Evolutionary conservation across 2,888 invertebrate species (phyloP).

Genomic region (Rhingia campestris): DNA sequence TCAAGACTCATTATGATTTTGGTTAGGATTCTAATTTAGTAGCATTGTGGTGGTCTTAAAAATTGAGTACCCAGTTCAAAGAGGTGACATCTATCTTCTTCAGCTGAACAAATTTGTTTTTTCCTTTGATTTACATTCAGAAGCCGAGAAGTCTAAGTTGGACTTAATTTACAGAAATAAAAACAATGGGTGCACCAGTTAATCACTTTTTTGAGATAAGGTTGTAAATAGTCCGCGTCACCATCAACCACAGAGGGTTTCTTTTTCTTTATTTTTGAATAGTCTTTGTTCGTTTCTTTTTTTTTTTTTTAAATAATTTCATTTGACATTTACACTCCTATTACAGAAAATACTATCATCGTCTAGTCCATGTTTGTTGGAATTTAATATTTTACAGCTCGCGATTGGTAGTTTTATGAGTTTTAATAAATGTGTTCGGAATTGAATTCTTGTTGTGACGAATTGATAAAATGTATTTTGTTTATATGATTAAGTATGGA

Average conservation of each 20-base stretch:
- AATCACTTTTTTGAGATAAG: slow-evolving; percentile 33
- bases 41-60: neutral
- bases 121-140: slow-evolving; percentile 5
- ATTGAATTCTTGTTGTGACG: slow-evolving; percentile 59
- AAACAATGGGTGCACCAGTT: slow-evolving; percentile 11
- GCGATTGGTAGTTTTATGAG: slow-evolving; percentile 27
- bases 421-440: slow-evolving; percentile 25
- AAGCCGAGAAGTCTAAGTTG: slow-evolving; percentile 13
- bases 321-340: slow-evolving; percentile 23
- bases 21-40: neutral
- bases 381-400: neutral
- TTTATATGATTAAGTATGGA: neutral
- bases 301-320: slow-evolving; percentile 29
- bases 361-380: slow-evolving; percentile 18
- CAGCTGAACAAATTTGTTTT: slow-evolving; percentile 44
- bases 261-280: neutral
- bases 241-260: slow-evolving; percentile 19
- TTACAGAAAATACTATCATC: neutral
- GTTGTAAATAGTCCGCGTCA: slow-evolving; percentile 8
- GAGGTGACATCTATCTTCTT: slow-evolving; percentile 19
- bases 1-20: neutral
- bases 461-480: slow-evolving; percentile 40
- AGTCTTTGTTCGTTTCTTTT: slow-evolving; percentile 22
- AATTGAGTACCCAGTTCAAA: slow-evolving; percentile 20
- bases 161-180: slow-evolving; percentile 15